Conservation (phyloP, 2,113 vertebrate species). For the Stegostoma tigrinum region DNA sequence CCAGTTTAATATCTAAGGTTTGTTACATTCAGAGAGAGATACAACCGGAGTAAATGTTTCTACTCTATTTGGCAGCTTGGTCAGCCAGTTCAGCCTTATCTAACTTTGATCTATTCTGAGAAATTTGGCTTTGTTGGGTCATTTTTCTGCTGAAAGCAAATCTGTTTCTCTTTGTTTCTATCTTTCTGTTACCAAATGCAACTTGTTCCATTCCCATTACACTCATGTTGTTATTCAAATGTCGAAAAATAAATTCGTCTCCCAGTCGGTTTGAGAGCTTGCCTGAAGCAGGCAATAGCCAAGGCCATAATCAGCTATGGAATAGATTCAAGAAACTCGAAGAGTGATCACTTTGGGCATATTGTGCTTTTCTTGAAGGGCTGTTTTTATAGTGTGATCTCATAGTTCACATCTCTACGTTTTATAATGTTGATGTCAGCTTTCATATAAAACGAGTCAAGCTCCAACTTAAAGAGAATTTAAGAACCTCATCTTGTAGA, state of each 20-base stretch:
- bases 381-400: neutral
- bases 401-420: neutral
- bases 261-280: neutral
- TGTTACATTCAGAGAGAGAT: neutral
- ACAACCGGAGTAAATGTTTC: neutral
- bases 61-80: neutral
- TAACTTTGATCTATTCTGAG: neutral
- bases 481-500: neutral
- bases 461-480: neutral
- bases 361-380: neutral
- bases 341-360: no score
- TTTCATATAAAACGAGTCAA: neutral
- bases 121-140: neutral
- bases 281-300: neutral
- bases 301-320: neutral
- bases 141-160: neutral
- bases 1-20: neutral
- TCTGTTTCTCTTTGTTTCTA: no score
- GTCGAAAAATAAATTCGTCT: neutral
- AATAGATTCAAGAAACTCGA: neutral
- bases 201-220: neutral
- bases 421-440: neutral
- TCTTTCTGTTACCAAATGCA: neutral
- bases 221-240: neutral
- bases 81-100: no score